Conservation (phyloP, 2,888 invertebrate species). For the Drosophila macrothrix region DNA sequence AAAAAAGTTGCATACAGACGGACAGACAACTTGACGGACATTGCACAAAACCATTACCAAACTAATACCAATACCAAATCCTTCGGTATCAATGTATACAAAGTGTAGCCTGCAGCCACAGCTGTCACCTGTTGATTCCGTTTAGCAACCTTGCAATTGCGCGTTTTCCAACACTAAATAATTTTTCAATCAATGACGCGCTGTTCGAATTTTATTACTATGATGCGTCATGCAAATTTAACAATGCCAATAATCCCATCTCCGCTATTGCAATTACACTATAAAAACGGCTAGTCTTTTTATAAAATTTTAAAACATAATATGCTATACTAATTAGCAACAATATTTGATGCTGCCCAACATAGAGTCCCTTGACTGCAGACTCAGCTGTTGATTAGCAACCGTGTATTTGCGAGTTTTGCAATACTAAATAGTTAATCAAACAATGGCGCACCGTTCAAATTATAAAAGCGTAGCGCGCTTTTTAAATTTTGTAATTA, state of each 20-base stretch:
- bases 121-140: not conserved
- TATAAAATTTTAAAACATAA: not conserved
- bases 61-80: not conserved
- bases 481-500: not conserved
- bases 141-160: not conserved
- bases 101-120: too few species aligned
- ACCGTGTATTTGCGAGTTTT: not conserved
- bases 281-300: not conserved
- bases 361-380: not conserved
- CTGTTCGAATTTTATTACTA: not conserved
- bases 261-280: not conserved
- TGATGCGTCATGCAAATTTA: not conserved
- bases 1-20: not conserved
- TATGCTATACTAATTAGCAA: not conserved
- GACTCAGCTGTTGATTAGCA: not conserved
- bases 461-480: not conserved
- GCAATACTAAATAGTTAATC: not conserved
- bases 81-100: not conserved
- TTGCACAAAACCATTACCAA: not conserved
- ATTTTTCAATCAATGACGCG: not conserved
- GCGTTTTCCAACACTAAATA: not conserved
- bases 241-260: not conserved
- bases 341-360: not conserved
- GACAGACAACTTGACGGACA: not conserved
- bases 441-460: not conserved